Evolutionary conservation across 2,797 vertebrate species (phyloP), one percentile per base, ranked within the genome.

Genomic region (Brachymystax lenok): DNA sequence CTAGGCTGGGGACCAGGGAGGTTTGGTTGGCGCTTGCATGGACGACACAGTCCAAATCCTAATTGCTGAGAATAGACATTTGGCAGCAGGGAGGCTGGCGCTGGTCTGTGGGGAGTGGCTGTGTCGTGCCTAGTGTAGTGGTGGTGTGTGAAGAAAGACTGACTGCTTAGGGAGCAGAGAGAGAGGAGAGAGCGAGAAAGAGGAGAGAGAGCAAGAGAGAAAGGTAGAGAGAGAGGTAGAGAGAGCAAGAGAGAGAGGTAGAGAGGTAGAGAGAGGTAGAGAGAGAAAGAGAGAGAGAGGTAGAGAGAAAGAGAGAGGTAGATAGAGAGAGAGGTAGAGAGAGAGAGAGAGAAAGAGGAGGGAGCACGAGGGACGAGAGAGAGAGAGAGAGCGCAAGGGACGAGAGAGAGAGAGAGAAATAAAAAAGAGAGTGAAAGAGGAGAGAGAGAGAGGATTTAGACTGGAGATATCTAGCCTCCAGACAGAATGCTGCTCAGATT

Each of bases 41-140:
- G 59, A 27, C 40, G 69, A 61, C 77, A 78, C 71, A 21, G 81
- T 92, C 91, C 91, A 93, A 92, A 86, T 80, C 80, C 77, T 92
- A 94, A 92, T 88, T 83, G 88, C 85, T 86, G 83, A 88, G 90
- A 91, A 91, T 85, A 91, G 89, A 88, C 78, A 80, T 83, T 86
- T 88, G 87, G 83, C 82, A 72, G 30, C 80, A 80, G 82, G 76
- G 74, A 71, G 81, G 77, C 81, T 81, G 79, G 79, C 76, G 70
- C 3, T 4, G 5, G 69, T 82, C 83, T 68, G 40, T 35, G 54
- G 66, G 69, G 81, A 51, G 82, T 21, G n/a, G 40, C 21, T 54
- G 63, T 19, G 64, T 72, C 67, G 16, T 17, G 28, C 19, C 16
- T 24, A 74, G 66, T 52, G 77, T 7, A 19, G 77, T 27, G 66